Percentiles rank a stretch among this genome's conserved stretches.
phyloP scores from a whole-genome alignment of 1,140 invertebrate genomes.

The Zaprionus tsacasi region DNA sequence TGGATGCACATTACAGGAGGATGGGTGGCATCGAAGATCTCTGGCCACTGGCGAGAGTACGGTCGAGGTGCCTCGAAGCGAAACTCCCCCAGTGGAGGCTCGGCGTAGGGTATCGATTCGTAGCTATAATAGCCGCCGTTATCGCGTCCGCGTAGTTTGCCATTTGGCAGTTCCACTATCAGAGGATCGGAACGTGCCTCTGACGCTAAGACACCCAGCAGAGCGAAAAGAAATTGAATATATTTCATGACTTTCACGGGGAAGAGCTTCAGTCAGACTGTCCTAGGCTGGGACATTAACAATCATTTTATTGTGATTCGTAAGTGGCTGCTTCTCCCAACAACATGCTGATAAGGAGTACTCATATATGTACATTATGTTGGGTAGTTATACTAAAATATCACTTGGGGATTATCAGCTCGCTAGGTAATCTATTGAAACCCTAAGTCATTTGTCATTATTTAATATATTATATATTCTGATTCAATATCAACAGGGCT shows the following conservation, averaged over 20 bases:
- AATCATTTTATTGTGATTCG: not conserved
- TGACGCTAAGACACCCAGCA: not conserved
- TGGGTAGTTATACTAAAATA: too few species aligned
- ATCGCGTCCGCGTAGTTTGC: constrained; percentile 6
- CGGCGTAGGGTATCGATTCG: constrained; percentile 21
- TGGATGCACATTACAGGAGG: constrained; percentile 42
- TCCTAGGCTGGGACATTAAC: not conserved
- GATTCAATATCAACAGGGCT: too few species aligned
- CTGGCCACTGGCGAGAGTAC: constrained; percentile 26
- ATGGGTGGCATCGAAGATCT: constrained; percentile 13
- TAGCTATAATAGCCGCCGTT: not conserved
- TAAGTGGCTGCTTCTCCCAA: not conserved
- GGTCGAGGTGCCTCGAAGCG: not conserved
- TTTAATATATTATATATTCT: too few species aligned
- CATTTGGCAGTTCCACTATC: constrained; percentile 9
- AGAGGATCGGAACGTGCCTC: not conserved
- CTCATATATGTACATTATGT: too few species aligned
- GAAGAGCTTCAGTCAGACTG: not conserved
- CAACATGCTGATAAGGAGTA: too few species aligned
- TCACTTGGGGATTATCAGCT: too few species aligned
- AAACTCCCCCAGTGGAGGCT: not conserved
- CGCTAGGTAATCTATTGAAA: too few species aligned
- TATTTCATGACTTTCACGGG: constrained; percentile 2
- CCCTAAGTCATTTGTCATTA: too few species aligned
- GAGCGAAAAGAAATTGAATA: not conserved